Conservation (phyloP, 1,140 invertebrate genomes). For the Phocides pigmalion region DNA sequence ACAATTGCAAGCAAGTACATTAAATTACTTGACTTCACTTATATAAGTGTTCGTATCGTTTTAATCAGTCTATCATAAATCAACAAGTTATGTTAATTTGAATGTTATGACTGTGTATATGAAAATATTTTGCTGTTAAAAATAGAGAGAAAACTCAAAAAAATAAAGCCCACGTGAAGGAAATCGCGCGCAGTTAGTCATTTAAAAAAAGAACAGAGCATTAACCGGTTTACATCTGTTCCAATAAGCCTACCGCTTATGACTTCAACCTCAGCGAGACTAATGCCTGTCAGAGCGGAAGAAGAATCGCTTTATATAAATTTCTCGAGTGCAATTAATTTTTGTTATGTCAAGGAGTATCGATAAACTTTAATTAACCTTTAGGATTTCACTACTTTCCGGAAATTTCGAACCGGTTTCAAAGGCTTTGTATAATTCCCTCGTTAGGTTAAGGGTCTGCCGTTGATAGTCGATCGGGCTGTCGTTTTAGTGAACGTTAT, state of each 20-base stretch:
- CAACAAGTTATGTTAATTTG: too few relatives aligned
- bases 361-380: constrained; percentile 33
- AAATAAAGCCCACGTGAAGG: too few relatives aligned
- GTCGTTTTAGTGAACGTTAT: constrained; percentile 4
- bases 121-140: too few relatives aligned
- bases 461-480: not conserved
- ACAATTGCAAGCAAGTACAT: too few relatives aligned
- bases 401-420: constrained; percentile 14
- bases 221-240: too few relatives aligned
- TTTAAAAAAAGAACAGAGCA: too few relatives aligned
- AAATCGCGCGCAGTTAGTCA: too few relatives aligned
- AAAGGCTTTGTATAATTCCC: constrained; percentile 23
- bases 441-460: constrained; percentile 14
- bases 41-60: too few relatives aligned
- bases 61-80: too few relatives aligned
- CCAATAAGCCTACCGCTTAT: constrained; percentile 1
- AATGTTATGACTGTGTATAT: too few relatives aligned
- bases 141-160: too few relatives aligned
- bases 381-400: constrained; percentile 12
- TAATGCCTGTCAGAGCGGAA: constrained; percentile 33
- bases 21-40: too few relatives aligned
- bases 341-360: constrained; percentile 33
- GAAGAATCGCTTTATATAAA: constrained; percentile 41
- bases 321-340: constrained; percentile 38
- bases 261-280: constrained; percentile 4